Evolutionary conservation across 1,140 invertebrate genomes (phyloP).

Genomic region (Rhagoletis zephyria): DNA sequence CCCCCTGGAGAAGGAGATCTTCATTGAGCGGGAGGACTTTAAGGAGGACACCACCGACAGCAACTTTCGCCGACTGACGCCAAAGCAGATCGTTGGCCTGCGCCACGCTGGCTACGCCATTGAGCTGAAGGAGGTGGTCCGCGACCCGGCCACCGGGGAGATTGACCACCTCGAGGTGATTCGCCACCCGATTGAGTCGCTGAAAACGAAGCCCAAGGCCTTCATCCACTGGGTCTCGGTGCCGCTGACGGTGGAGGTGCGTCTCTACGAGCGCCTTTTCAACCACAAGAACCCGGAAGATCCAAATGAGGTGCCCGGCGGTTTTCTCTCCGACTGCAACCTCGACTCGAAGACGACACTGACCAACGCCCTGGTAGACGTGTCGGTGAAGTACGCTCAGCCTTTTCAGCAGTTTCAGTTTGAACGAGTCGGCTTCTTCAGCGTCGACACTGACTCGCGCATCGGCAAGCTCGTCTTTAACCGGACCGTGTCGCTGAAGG

Average conservation of each 20-base stretch:
- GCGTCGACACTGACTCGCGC: slow-evolving; percentile 90
- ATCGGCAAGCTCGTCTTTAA: slow-evolving; percentile 88
- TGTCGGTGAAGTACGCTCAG: too few relatives aligned
- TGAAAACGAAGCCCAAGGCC: slow-evolving; percentile 94
- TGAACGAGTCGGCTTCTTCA: slow-evolving; percentile 96
- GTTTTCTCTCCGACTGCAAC: slow-evolving; percentile 94
- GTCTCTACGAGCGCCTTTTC: slow-evolving; percentile 94
- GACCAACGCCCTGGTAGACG: slow-evolving; percentile 80
- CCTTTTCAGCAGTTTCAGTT: slow-evolving; percentile 98
- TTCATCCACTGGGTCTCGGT: slow-evolving; percentile 98
- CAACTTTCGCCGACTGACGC: slow-evolving; percentile 89
- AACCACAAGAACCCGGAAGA: slow-evolving; percentile 98
- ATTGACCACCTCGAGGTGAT: slow-evolving; percentile 84
- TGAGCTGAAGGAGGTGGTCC: slow-evolving; percentile 79
- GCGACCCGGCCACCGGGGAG: slow-evolving; percentile 75
- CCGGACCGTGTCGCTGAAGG: slow-evolving; percentile 92
- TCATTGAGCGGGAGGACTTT: slow-evolving; percentile 92
- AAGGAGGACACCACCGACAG: slow-evolving; percentile 89
- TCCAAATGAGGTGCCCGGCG: slow-evolving; percentile 89
- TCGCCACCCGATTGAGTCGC: slow-evolving; percentile 76
- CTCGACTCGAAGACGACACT: slow-evolving; percentile 84
- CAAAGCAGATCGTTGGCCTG: slow-evolving; percentile 90
- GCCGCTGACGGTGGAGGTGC: slow-evolving; percentile 86
- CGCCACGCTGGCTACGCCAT: slow-evolving; percentile 91
- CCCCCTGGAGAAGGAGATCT: slow-evolving; percentile 85